phyloP scores from a whole-genome alignment of 2,797 vertebrate species.

The Microctenopoma lineatum region DNA sequence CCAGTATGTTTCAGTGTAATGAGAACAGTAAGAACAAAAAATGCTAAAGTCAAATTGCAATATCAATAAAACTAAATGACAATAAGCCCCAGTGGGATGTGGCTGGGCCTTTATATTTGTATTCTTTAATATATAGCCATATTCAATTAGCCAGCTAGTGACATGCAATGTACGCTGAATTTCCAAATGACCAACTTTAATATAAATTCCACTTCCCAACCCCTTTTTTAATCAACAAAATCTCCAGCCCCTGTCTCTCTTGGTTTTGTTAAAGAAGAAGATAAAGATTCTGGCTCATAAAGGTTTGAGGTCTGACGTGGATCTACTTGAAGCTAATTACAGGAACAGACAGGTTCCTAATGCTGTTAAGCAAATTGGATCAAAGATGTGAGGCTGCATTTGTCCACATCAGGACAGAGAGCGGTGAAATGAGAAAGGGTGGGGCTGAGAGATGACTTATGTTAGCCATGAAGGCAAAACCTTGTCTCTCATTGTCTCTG shows the following conservation, averaged over 20 bases:
- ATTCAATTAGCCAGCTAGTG: not conserved
- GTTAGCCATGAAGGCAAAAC: slow-evolving; percentile 46
- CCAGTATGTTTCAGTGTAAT: too few relatives aligned
- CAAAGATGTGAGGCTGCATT: slow-evolving; percentile 76
- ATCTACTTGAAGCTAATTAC: slow-evolving; percentile 76
- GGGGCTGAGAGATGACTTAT: slow-evolving; percentile 56
- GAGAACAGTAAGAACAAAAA: not conserved
- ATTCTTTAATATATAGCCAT: not conserved
- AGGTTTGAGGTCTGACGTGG: slow-evolving; percentile 63
- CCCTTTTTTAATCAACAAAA: slow-evolving; percentile 41
- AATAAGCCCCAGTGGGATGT: not conserved
- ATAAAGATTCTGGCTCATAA: slow-evolving; percentile 58
- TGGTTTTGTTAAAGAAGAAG: slow-evolving; percentile 48
- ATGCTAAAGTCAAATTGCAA: not conserved
- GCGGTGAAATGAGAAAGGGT: slow-evolving; percentile 30
- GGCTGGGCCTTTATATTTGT: not conserved
- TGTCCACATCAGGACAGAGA: slow-evolving; percentile 68
- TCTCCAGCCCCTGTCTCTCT: slow-evolving; percentile 7
- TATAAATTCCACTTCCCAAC: not conserved
- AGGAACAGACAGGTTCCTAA: slow-evolving; percentile 78
- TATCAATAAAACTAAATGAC: not conserved
- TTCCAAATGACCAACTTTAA: not conserved
- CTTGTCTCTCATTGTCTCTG: slow-evolving; percentile 38
- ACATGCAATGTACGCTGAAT: not conserved
- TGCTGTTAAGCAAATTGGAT: slow-evolving; percentile 85